These are phyloP conservation scores for Drosophila orena DNA, from an alignment of 1,140 invertebrate genomes.

Conservation along the genomic window DNA sequence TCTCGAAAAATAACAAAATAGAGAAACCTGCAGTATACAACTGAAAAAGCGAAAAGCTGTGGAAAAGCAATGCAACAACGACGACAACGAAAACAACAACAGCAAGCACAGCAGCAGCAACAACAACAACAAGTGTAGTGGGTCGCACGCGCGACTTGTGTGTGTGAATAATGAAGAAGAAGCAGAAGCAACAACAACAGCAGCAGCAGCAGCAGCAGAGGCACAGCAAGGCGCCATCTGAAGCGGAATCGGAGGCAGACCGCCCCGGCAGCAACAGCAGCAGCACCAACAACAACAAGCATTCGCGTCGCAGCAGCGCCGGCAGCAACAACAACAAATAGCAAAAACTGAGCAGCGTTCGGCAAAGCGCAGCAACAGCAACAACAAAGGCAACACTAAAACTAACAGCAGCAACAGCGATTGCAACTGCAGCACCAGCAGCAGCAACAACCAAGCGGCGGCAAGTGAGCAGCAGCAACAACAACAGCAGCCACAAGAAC, in stretches of 20 bases:
- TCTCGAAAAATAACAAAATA: background rate
- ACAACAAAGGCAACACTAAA: constrained; percentile 26
- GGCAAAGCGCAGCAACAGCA: constrained; percentile 67
- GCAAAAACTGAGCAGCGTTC: constrained; percentile 79
- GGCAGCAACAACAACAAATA: constrained; percentile 77
- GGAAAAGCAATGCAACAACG: constrained; percentile 44
- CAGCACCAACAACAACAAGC: constrained; percentile 48
- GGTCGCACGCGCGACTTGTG: constrained; percentile 65
- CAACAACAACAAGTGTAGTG: constrained; percentile 62
- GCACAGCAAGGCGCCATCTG: constrained; percentile 47
- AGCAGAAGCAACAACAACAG: constrained; percentile 73
- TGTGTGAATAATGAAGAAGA: constrained; percentile 76
- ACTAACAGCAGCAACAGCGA: constrained; percentile 14
- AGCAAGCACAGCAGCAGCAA: constrained; percentile 10
- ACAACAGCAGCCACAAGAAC: constrained; percentile 25
- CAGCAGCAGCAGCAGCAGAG: constrained; percentile 51
- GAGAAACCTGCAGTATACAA: background rate
- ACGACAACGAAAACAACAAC: constrained; percentile 1
- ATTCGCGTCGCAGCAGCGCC: constrained; percentile 69
- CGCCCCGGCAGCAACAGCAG: constrained; percentile 46
- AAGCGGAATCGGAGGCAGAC: constrained; percentile 51
- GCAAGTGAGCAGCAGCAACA: constrained; percentile 18
- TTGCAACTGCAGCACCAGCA: constrained; percentile 10
- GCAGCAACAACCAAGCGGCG: constrained; percentile 21
- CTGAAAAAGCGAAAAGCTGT: constrained; percentile 6